Conservation (phyloP, 2,797 vertebrate species). For the Basileuterus tristriatus region DNA sequence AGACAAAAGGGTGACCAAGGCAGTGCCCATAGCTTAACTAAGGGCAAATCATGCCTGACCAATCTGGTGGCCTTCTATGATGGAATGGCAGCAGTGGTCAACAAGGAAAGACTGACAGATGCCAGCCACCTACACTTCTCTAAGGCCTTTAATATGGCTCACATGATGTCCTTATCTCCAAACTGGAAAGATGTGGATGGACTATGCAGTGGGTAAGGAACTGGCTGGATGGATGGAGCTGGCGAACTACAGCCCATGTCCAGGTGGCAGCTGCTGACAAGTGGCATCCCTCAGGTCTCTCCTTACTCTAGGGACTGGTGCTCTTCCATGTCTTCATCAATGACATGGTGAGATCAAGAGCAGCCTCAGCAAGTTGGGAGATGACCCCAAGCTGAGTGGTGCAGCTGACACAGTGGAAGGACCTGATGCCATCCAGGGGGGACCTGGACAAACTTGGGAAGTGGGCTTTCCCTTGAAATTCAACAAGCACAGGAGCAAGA, state of each 20-base stretch:
- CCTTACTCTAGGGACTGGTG: background rate
- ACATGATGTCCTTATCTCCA: background rate
- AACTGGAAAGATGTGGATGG: background rate
- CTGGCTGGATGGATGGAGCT: background rate
- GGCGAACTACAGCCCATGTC: background rate
- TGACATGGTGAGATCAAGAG: background rate
- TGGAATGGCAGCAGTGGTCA: accelerated
- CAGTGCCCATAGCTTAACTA: background rate
- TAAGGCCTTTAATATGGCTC: background rate
- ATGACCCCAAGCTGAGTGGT: background rate
- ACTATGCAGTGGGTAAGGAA: background rate
- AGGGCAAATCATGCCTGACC: background rate
- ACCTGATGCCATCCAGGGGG: background rate
- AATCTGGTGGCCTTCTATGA: background rate
- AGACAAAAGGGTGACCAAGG: background rate
- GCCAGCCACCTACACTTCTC: background rate
- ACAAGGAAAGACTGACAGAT: background rate
- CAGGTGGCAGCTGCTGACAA: background rate
- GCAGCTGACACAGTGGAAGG: background rate
- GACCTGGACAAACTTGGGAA: background rate
- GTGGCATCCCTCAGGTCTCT: background rate
- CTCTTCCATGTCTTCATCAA: background rate
- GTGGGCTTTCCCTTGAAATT: background rate
- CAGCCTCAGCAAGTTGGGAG: background rate
- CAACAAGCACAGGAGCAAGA: background rate